phyloP scores from a whole-genome alignment of 2,888 invertebrate species.

The Ectemnius continuus region DNA sequence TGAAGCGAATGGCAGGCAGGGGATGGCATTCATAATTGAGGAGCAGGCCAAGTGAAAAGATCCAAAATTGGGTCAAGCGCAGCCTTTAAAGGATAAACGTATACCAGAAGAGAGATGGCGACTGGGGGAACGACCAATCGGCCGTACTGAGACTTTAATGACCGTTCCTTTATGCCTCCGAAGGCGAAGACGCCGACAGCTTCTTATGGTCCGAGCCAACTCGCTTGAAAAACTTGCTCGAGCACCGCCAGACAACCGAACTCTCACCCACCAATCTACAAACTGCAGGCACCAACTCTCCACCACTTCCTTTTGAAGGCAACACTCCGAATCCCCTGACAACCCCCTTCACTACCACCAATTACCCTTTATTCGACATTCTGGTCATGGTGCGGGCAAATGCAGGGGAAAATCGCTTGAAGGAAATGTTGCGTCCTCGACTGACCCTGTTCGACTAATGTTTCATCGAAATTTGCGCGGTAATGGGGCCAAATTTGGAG shows the following conservation, averaged over 20 bases:
- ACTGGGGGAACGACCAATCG: conserved; percentile 6
- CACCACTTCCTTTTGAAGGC: not conserved
- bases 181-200: not conserved
- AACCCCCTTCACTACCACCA: not conserved
- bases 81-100: conserved; percentile 35
- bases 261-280: not conserved
- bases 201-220: not conserved
- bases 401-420: too few relatives aligned
- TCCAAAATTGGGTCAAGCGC: conserved; percentile 44
- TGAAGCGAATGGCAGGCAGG: not conserved
- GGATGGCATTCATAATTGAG: conserved; percentile 50
- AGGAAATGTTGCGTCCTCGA: not conserved
- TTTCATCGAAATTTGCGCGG: not conserved
- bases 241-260: too few relatives aligned
- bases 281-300: not conserved
- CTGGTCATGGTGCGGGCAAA: not conserved
- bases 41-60: conserved; percentile 36
- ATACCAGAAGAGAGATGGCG: not conserved
- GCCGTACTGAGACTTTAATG: conserved; percentile 21
- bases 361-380: not conserved
- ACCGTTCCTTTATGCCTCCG: conserved; percentile 10
- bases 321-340: not conserved
- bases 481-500: not conserved
- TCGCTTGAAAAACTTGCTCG: not conserved
- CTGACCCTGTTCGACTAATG: not conserved